Evolutionary conservation across 35 echinoderm and acorn worm species (phyloP).

Genomic region (Stichopus chloronotus): DNA sequence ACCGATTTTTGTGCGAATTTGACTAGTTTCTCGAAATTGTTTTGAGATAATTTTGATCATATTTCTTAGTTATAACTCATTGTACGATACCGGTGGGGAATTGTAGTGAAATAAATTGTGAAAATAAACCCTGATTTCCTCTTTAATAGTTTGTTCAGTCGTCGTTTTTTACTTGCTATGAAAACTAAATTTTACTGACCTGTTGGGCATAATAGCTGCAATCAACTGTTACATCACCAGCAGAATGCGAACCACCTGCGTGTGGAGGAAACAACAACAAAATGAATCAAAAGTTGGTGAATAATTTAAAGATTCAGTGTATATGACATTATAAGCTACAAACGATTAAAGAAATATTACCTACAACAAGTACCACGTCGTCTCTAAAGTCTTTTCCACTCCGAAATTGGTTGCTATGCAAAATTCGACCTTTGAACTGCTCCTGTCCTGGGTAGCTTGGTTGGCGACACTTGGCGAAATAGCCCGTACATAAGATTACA

Average conservation of each 20-base stretch:
- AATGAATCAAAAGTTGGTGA: not conserved
- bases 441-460: constrained; percentile 70
- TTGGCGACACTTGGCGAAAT: constrained; percentile 55
- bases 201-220: constrained; percentile 67
- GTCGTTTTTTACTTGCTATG: no score
- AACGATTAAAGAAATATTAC: constrained; percentile 14
- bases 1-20: no score
- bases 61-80: no score
- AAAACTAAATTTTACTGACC: constrained; percentile 13
- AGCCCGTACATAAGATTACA: constrained; percentile 84
- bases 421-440: constrained; percentile 76
- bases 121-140: no score
- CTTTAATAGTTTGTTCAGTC: no score
- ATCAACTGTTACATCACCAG: constrained; percentile 79
- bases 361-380: constrained; percentile 75
- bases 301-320: not conserved
- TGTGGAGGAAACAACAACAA: not conserved
- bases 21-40: no score
- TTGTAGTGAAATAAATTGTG: no score
- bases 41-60: no score
- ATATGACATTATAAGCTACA: no score
- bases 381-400: constrained; percentile 48
- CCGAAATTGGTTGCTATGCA: constrained; percentile 72
- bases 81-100: no score
- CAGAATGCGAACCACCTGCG: constrained; percentile 78